These are phyloP conservation scores for Dendrocopos noguchii DNA, from an alignment of 2,113 vertebrate genomes.

Conservation along the genomic window DNA sequence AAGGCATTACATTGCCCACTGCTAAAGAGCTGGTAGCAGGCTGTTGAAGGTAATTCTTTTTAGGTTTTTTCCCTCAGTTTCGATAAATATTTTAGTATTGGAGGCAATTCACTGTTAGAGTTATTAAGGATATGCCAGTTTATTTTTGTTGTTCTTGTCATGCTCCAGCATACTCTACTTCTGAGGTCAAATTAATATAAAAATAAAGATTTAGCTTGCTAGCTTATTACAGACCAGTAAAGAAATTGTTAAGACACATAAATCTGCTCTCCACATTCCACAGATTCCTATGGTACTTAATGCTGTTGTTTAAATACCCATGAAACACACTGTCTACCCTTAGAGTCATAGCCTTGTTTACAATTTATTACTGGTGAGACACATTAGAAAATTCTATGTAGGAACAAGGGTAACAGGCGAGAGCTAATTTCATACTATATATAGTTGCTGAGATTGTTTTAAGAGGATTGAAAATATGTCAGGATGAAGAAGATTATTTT, in stretches of 20 bases:
- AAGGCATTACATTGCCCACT: conserved; percentile 78
- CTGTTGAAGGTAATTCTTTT: conserved; percentile 67
- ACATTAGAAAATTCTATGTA: conserved; percentile 36
- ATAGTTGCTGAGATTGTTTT: conserved; percentile 55
- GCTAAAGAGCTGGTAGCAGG: conserved; percentile 72
- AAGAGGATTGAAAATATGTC: conserved; percentile 18
- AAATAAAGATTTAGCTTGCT: conserved; percentile 68
- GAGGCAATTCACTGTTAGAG: conserved; percentile 49
- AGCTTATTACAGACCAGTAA: conserved; percentile 74
- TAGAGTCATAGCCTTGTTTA: conserved; percentile 55
- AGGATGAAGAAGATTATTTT: conserved; percentile 1
- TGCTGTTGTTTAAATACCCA: conserved; percentile 84
- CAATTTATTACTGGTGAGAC: conserved; percentile 69
- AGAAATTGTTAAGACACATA: conserved; percentile 78
- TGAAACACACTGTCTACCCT: conserved; percentile 79
- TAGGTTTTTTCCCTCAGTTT: conserved; percentile 8
- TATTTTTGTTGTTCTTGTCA: conserved; percentile 69
- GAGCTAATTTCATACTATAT: conserved; percentile 40
- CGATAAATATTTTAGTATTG: conserved; percentile 57
- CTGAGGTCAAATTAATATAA: conserved; percentile 70
- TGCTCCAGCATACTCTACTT: conserved; percentile 63
- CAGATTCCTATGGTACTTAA: conserved; percentile 81
- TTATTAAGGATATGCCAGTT: conserved; percentile 65
- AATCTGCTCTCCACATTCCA: conserved; percentile 82
- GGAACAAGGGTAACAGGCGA: not conserved